Conservation (phyloP, 2,797 vertebrate species). For the Myotis daubentonii region DNA sequence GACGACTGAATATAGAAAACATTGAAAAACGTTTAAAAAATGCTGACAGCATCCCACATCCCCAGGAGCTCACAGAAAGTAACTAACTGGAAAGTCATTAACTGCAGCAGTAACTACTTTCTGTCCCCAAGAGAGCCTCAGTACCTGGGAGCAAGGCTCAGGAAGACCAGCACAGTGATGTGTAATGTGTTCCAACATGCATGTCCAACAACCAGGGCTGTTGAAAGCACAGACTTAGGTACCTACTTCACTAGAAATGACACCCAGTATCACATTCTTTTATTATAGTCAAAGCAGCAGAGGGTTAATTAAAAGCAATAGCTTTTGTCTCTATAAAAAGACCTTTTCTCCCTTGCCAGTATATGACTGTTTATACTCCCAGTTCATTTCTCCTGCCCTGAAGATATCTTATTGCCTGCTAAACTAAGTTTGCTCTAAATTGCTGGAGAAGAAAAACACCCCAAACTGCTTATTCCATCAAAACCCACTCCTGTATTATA, state of each 20-base stretch:
- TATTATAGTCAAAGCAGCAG: conserved; percentile 32
- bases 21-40: neutral
- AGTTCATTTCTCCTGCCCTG: conserved; percentile 65
- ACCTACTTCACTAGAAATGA: neutral
- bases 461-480: conserved; percentile 72
- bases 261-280: neutral
- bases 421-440: conserved; percentile 80
- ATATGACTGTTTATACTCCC: conserved; percentile 66
- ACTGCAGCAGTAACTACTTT: neutral
- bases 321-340: conserved; percentile 44
- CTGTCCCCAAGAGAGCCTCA: neutral
- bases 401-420: conserved; percentile 74
- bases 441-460: conserved; percentile 72
- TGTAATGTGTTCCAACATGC: neutral
- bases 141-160: neutral
- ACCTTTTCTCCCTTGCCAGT: conserved; percentile 45
- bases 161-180: neutral
- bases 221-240: neutral
- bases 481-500: conserved; percentile 64
- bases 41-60: neutral
- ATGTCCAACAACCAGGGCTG: neutral
- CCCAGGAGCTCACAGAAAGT: conserved; percentile 16
- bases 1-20: neutral
- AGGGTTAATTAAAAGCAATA: conserved; percentile 68
- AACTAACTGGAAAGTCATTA: conserved; percentile 53